These are phyloP conservation scores for Zaprionus vittiger DNA, from an alignment of 1,140 invertebrate species.

Conservation along the genomic window DNA sequence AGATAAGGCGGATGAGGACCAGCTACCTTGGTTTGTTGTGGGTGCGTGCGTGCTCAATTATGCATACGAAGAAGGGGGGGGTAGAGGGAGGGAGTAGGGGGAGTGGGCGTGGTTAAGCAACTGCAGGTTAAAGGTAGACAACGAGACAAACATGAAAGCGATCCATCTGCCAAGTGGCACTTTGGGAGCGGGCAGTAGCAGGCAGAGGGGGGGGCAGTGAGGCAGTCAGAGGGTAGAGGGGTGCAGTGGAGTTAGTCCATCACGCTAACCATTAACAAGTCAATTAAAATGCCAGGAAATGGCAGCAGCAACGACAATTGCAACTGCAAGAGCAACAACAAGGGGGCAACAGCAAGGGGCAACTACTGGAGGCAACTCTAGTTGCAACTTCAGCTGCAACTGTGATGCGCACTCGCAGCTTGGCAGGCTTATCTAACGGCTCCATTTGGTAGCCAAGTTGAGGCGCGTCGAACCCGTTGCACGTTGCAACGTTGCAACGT, in stretches of 20 bases:
- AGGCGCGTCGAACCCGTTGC: constrained; percentile 11
- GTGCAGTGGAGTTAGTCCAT: not conserved
- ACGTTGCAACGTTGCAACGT: not conserved
- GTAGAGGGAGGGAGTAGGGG: no score
- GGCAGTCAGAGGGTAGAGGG: no score
- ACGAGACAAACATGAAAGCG: constrained; percentile 24
- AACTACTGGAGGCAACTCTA: constrained; percentile 11
- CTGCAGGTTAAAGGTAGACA: constrained; percentile 45
- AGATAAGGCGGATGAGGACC: constrained; percentile 31
- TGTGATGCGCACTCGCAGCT: constrained; percentile 21
- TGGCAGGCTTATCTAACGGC: constrained; percentile 71
- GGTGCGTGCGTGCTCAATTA: constrained; percentile 76
- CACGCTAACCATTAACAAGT: constrained; percentile 70
- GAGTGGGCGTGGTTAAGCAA: not conserved
- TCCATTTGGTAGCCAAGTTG: constrained; percentile 63
- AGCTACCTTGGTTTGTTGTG: constrained; percentile 45
- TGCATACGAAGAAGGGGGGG: constrained; percentile 38
- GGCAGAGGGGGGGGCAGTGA: not conserved
- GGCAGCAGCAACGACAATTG: constrained; percentile 47
- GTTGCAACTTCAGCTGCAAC: constrained; percentile 22
- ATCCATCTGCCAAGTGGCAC: constrained; percentile 36
- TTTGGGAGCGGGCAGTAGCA: constrained; percentile 4
- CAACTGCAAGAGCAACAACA: constrained; percentile 15
- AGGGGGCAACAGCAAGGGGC: constrained; percentile 9
- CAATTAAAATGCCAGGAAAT: constrained; percentile 79